Percentiles rank a stretch among this genome's conserved stretches.
Conservation (phyloP, 2,888 invertebrate species). For the Drosophila incognita region DNA sequence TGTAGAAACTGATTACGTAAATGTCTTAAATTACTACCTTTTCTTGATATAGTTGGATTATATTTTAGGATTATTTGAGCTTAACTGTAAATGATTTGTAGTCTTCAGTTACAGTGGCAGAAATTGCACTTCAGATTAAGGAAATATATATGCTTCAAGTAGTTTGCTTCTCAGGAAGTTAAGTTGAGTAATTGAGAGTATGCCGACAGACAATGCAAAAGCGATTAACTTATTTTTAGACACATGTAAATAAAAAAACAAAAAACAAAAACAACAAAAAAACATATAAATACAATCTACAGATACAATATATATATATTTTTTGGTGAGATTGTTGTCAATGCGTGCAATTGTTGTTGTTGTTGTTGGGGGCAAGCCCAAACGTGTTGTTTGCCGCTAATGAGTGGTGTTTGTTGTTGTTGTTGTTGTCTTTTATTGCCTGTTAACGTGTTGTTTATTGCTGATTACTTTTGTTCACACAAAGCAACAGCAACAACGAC, state of each 20-base stretch:
- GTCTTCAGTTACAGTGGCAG: neutral
- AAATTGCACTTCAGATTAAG: neutral
- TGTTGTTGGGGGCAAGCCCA: constrained; percentile 31
- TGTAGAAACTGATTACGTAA: constrained; percentile 21
- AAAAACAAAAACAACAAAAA: neutral
- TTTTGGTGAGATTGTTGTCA: constrained; percentile 33
- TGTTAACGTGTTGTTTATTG: constrained; percentile 55
- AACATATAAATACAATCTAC: neutral
- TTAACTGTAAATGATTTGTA: neutral
- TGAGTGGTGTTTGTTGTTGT: constrained; percentile 32
- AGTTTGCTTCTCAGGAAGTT: neutral
- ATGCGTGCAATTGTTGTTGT: constrained; percentile 16
- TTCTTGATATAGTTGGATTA: too few relatives aligned
- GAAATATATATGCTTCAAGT: neutral
- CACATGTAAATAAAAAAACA: neutral
- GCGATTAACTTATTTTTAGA: neutral
- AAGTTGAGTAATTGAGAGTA: neutral
- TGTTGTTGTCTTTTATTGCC: constrained; percentile 58
- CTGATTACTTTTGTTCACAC: constrained; percentile 54
- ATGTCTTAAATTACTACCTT: neutral
- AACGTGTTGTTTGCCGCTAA: constrained; percentile 40
- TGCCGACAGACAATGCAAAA: neutral
- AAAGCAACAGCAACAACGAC: constrained; percentile 19
- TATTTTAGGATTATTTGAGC: neutral
- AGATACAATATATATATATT: neutral